phyloP scores from a whole-genome alignment of 2,888 invertebrate species.

The Polyommatus iphigenia region DNA sequence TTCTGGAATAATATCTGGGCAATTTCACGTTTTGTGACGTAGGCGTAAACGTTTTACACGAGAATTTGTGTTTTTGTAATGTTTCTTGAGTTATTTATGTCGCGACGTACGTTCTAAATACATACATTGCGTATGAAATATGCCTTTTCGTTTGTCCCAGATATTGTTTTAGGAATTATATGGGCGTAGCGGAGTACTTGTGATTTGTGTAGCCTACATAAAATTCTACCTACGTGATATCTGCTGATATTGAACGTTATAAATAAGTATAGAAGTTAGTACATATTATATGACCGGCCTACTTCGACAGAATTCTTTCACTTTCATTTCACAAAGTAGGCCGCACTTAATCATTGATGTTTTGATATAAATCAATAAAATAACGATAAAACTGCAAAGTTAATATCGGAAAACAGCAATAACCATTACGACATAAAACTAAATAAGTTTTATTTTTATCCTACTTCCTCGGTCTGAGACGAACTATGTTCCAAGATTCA shows the following conservation, averaged over 20 bases:
- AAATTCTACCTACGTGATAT: not conserved
- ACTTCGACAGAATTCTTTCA: not conserved
- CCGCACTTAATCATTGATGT: not conserved
- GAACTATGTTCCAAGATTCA: conserved; percentile 27
- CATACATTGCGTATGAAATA: conserved; percentile 3
- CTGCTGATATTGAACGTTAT: not conserved
- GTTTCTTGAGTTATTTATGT: not conserved
- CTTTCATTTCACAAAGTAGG: not conserved
- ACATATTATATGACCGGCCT: not conserved
- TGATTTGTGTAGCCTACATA: not conserved
- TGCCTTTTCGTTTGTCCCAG: not conserved
- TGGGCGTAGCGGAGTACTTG: not conserved
- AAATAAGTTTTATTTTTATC: conserved; percentile 32
- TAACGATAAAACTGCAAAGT: not conserved
- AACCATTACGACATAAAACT: conserved; percentile 31
- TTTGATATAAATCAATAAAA: not conserved
- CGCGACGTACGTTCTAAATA: not conserved
- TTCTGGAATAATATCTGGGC: conserved; percentile 24
- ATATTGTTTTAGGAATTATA: conserved; percentile 3
- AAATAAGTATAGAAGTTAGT: not conserved
- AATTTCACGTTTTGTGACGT: conserved; percentile 7
- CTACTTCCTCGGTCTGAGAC: conserved; percentile 25
- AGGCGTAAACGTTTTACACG: conserved; percentile 8
- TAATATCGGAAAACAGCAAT: conserved; percentile 6
- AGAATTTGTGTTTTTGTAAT: conserved; percentile 1